Evolutionary conservation across 2,888 invertebrate genomes (phyloP).

Genomic region (Tachina grossa): DNA sequence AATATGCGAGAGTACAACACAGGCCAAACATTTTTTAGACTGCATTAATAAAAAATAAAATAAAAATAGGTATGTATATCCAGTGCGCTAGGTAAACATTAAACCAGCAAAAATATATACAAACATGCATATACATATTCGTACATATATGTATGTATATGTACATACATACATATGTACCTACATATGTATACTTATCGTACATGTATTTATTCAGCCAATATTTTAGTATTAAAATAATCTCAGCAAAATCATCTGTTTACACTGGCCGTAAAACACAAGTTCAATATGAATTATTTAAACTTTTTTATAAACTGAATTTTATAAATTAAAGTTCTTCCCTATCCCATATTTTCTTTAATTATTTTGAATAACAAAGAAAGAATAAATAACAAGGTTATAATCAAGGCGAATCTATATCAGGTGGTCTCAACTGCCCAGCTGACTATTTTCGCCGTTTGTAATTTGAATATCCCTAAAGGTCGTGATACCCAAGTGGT

Average conservation of each 20-base stretch:
- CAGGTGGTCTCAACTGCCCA: too few species aligned
- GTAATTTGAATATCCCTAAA: too few species aligned
- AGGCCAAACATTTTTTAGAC: conserved; percentile 59
- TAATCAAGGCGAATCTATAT: too few species aligned
- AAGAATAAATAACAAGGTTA: too few species aligned
- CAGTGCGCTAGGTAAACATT: conserved; percentile 60
- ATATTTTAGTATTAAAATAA: conserved; percentile 55
- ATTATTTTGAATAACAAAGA: neutral
- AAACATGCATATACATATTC: neutral
- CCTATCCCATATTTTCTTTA: too few species aligned
- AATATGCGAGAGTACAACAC: conserved; percentile 63
- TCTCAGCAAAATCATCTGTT: conserved; percentile 43
- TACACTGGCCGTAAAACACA: conserved; percentile 41
- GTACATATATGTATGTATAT: neutral
- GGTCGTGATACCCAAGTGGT: too few species aligned
- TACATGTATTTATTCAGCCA: conserved; percentile 29
- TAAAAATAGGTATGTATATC: neutral
- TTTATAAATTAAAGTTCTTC: too few species aligned
- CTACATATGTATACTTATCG: neutral
- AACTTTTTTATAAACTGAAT: neutral
- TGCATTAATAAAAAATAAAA: conserved; percentile 41
- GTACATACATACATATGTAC: conserved; percentile 3
- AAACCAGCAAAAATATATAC: conserved; percentile 36
- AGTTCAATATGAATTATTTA: conserved; percentile 14
- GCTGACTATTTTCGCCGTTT: too few species aligned